Percentiles rank a stretch among this genome's conserved stretches.
Conservation (phyloP, 2,113 vertebrate genomes). For the Pelodiscus sinensis region DNA sequence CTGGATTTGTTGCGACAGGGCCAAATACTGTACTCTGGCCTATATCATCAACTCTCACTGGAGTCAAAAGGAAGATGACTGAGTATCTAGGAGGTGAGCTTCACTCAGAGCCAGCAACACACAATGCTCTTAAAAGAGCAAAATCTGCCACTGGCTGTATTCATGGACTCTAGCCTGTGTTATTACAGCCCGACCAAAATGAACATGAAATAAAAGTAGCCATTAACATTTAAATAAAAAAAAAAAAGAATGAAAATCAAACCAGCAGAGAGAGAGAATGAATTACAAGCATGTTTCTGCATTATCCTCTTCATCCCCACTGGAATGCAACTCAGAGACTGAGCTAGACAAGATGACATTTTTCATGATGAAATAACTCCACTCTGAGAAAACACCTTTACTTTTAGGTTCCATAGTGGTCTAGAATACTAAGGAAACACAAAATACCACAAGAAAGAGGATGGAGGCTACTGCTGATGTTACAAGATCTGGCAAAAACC, state of each 20-base stretch:
- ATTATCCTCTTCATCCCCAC: fast-evolving
- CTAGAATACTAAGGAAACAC: not conserved
- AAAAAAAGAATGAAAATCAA: not conserved
- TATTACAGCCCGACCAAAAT: not conserved
- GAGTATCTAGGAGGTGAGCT: not conserved
- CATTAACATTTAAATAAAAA: fast-evolving
- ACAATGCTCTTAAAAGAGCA: not conserved
- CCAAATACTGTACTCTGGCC: not conserved
- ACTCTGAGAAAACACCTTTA: fast-evolving
- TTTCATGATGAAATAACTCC: not conserved
- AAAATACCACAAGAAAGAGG: not conserved
- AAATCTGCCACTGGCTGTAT: not conserved
- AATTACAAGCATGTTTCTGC: not conserved
- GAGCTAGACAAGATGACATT: not conserved
- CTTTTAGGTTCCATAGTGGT: fast-evolving
- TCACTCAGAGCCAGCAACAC: not conserved
- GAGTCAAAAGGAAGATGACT: not conserved
- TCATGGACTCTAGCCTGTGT: not conserved
- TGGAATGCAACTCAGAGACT: fast-evolving
- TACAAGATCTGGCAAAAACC: fast-evolving
- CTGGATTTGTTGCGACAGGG: not conserved
- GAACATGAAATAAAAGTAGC: not conserved
- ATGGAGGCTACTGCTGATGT: not conserved
- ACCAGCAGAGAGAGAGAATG: not conserved
- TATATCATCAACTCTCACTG: not conserved